phyloP scores from a whole-genome alignment of 1,140 invertebrate species.

The Pectinophora gossypiella region DNA sequence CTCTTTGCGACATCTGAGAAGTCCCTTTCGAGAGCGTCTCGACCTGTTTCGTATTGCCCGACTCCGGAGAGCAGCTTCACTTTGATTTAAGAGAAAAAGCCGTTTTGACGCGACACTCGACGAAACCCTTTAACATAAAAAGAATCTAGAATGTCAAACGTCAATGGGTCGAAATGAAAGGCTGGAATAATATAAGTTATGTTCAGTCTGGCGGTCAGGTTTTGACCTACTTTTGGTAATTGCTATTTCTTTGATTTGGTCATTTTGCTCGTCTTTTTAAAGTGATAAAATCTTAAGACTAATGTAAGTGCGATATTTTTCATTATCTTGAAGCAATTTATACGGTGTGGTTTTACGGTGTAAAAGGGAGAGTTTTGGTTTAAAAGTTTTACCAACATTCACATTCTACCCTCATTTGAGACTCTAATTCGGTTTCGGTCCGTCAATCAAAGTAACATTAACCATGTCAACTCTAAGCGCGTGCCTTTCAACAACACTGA shows the following conservation, averaged over 20 bases:
- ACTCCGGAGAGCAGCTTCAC: constrained; percentile 61
- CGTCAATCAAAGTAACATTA: no score
- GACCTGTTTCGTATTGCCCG: constrained; percentile 70
- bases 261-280: neutral
- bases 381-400: no score
- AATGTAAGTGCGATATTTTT: no score
- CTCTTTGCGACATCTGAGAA: constrained; percentile 70
- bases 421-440: no score
- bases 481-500: no score
- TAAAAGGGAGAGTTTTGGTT: no score
- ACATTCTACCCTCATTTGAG: no score
- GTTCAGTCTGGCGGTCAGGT: neutral
- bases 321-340: no score
- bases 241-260: neutral
- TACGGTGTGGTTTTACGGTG: no score
- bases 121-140: constrained; percentile 32
- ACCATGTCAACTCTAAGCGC: no score
- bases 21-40: constrained; percentile 61
- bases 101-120: constrained; percentile 49
- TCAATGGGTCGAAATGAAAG: constrained; percentile 2
- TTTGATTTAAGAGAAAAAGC: constrained; percentile 69
- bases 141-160: constrained; percentile 19
- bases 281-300: no score
- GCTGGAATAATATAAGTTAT: neutral
- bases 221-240: neutral